These are phyloP conservation scores for Baronia brevicornis DNA, from an alignment of 2,888 invertebrate genomes.

Conservation along the genomic window DNA sequence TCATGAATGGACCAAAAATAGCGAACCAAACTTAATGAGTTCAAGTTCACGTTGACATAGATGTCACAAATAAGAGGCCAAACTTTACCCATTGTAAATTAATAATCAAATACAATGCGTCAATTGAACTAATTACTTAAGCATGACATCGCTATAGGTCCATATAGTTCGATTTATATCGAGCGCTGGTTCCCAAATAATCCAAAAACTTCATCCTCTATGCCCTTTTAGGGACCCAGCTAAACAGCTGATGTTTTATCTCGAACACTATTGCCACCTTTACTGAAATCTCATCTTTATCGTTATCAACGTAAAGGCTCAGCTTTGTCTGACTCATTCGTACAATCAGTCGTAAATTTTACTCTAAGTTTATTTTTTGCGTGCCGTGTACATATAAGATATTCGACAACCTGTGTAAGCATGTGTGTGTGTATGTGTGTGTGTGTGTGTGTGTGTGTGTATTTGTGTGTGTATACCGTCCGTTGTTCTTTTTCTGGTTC, in stretches of 20 bases:
- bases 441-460: slow-evolving; percentile 19
- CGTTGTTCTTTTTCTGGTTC: slow-evolving; percentile 22
- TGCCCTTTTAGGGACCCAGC: slow-evolving; percentile 28
- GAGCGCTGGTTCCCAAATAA: slow-evolving; percentile 32
- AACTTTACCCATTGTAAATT: no score
- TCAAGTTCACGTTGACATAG: no score
- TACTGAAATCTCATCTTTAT: slow-evolving; percentile 12
- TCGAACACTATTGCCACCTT: slow-evolving; percentile 20
- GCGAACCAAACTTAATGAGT: no score
- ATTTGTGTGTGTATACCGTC: slow-evolving; percentile 20
- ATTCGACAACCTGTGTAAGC: no score
- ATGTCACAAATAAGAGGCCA: no score
- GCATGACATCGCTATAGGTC: background rate
- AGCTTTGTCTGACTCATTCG: slow-evolving; percentile 17
- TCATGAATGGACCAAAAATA: no score
- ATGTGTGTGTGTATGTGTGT: slow-evolving; percentile 8
- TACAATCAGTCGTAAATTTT: slow-evolving; percentile 38
- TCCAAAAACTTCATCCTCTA: slow-evolving; percentile 25
- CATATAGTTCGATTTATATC: slow-evolving; percentile 10
- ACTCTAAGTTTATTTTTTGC: slow-evolving; percentile 34
- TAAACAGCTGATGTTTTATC: slow-evolving; percentile 42
- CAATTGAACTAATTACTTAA: background rate
- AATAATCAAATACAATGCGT: background rate
- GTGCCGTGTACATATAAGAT: no score
- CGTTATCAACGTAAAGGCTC: slow-evolving; percentile 4